phyloP scores from a whole-genome alignment of 2,888 invertebrate genomes.

The Tetropium fuscum region DNA sequence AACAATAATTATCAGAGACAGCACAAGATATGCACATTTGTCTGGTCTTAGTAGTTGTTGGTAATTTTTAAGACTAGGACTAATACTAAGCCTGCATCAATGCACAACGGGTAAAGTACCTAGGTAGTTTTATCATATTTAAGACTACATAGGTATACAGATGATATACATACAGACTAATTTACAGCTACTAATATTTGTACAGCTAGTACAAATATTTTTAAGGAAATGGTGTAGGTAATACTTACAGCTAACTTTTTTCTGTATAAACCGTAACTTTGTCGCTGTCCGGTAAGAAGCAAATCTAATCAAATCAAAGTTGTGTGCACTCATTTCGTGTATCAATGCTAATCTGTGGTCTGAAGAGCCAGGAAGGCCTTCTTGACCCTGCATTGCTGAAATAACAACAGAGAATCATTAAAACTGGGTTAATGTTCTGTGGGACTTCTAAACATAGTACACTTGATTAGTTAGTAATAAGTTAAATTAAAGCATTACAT shows the following conservation, averaged over 20 bases:
- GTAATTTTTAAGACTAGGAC: no score
- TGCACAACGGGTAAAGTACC: no score
- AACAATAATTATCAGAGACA: no score
- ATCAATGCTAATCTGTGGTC: conserved; percentile 82
- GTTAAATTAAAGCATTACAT: neutral
- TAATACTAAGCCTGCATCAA: no score
- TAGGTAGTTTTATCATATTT: no score
- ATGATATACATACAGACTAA: no score
- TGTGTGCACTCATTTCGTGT: conserved; percentile 90
- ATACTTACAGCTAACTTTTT: conserved; percentile 94
- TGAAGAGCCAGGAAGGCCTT: conserved; percentile 59
- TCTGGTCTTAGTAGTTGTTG: no score
- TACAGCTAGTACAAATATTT: no score
- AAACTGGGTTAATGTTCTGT: neutral
- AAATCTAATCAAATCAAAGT: conserved; percentile 96
- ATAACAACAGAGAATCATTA: conserved; percentile 20
- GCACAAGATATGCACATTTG: no score
- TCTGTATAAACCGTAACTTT: conserved; percentile 97
- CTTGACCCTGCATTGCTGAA: conserved; percentile 58
- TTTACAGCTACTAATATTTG: no score
- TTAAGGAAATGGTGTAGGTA: no score
- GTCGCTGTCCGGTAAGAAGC: conserved; percentile 98
- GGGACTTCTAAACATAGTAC: neutral
- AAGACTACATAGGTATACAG: no score
- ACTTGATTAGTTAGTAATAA: neutral